Evolutionary conservation across 1,140 invertebrate species (phyloP).

Genomic region (Drosophila hydei): DNA sequence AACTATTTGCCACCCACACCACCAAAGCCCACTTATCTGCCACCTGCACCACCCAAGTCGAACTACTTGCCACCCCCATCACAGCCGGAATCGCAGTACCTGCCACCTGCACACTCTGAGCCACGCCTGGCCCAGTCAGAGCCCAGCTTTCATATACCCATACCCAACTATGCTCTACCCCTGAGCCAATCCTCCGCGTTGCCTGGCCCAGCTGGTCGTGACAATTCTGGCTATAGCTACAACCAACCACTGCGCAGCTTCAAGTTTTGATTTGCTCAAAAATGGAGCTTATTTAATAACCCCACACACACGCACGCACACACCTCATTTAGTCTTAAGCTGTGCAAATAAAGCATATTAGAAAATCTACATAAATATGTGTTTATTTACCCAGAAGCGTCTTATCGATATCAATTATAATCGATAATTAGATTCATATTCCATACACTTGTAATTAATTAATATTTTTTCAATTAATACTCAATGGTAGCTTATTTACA

Average conservation of each 20-base stretch:
- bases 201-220: slow-evolving; percentile 22
- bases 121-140: slow-evolving; percentile 14
- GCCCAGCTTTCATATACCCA: slow-evolving; percentile 59
- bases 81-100: slow-evolving; percentile 36
- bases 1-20: slow-evolving; percentile 50
- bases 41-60: slow-evolving; percentile 38
- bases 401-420: neutral
- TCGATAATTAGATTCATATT: neutral
- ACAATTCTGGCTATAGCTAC: slow-evolving; percentile 58
- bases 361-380: slow-evolving; percentile 27
- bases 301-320: slow-evolving; percentile 7
- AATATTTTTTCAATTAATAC: neutral
- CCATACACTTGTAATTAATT: neutral
- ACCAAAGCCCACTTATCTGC: slow-evolving; percentile 51
- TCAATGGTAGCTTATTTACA: slow-evolving; percentile 2
- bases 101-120: slow-evolving; percentile 37
- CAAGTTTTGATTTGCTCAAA: slow-evolving; percentile 35
- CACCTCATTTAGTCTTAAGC: slow-evolving; percentile 57
- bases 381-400: neutral
- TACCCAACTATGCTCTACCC: slow-evolving; percentile 65
- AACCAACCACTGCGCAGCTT: slow-evolving; percentile 59
- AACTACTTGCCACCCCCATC: slow-evolving; percentile 33
- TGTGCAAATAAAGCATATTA: slow-evolving; percentile 56
- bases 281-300: slow-evolving; percentile 19
- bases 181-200: slow-evolving; percentile 36